Percentiles rank a stretch among this genome's conserved stretches.
Evolutionary conservation across 2,888 invertebrate genomes (phyloP).

Genomic region (Drosophila sordidula): DNA sequence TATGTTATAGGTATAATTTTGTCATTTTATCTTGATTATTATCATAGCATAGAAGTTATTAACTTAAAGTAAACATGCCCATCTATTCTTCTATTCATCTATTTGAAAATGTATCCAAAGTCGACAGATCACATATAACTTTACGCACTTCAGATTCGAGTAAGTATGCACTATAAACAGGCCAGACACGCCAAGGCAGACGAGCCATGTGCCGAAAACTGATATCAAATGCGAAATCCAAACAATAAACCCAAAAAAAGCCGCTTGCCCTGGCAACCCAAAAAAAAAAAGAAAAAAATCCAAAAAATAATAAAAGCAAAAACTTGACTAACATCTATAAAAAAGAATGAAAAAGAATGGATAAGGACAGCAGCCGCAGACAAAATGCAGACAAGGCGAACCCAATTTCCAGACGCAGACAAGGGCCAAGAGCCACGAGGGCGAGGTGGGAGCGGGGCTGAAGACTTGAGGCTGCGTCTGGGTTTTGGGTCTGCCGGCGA

Average conservation of each 20-base stretch:
- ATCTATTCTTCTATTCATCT: too few relatives aligned
- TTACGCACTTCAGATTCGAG: conserved; percentile 7
- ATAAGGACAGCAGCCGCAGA: conserved; percentile 51
- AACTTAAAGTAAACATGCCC: too few relatives aligned
- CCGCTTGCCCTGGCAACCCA: conserved; percentile 24
- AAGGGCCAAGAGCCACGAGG: not conserved
- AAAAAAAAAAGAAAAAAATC: conserved; percentile 21
- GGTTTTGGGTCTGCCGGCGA: conserved; percentile 26
- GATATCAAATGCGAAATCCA: conserved; percentile 73
- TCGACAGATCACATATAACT: not conserved
- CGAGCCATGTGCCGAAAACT: conserved; percentile 51
- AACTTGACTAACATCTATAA: conserved; percentile 74
- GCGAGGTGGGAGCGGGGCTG: conserved; percentile 1
- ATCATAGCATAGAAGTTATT: too few relatives aligned
- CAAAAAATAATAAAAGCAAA: conserved; percentile 28
- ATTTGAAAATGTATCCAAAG: not conserved
- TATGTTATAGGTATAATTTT: too few relatives aligned
- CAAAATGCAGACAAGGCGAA: conserved; percentile 59
- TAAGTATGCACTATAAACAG: not conserved
- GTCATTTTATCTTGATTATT: too few relatives aligned
- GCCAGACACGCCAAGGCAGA: conserved; percentile 12
- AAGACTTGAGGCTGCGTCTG: conserved; percentile 35
- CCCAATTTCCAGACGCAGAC: conserved; percentile 29
- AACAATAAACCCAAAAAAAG: conserved; percentile 62
- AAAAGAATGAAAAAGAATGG: conserved; percentile 31